These are phyloP conservation scores for Amphimedon queenslandica DNA, from an alignment of 37 sponge, comb jelly and placozoan genomes.

Conservation along the genomic window DNA sequence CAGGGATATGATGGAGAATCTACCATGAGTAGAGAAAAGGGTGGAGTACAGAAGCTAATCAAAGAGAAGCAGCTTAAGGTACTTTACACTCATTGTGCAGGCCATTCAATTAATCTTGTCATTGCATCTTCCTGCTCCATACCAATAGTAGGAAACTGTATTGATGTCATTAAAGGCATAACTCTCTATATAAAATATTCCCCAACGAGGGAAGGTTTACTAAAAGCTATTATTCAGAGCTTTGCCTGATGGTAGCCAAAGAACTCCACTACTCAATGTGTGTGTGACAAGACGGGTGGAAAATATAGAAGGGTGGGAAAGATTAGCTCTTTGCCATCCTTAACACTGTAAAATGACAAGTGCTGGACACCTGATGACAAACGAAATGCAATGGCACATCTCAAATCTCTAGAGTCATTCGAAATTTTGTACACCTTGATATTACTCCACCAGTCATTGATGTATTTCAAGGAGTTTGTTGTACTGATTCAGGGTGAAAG, in stretches of 20 bases:
- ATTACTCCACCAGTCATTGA: not conserved
- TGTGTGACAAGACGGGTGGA: constrained; percentile 46
- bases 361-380: not conserved
- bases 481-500: constrained; percentile 38
- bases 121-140: constrained; percentile 32
- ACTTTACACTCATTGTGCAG: constrained; percentile 51
- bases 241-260: no score
- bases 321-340: constrained; percentile 30
- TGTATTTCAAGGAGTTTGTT: constrained; percentile 32
- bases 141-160: constrained; percentile 40
- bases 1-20: constrained; percentile 68
- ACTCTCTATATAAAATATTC: constrained; percentile 14
- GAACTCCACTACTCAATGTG: constrained; percentile 38
- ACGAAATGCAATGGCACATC: constrained; percentile 16
- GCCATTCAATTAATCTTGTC: constrained; percentile 48
- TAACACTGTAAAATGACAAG: constrained; percentile 36
- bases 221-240: constrained; percentile 13
- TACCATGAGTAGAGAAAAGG: no score
- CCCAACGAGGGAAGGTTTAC: constrained; percentile 23
- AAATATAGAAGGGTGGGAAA: no score
- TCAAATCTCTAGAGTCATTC: constrained; percentile 11
- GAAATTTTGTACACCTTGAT: not conserved
- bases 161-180: constrained; percentile 13
- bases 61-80: constrained; percentile 35
- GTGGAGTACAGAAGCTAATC: constrained; percentile 45